Conservation (phyloP, 2,113 vertebrate species). For the Mus spicilegus region DNA sequence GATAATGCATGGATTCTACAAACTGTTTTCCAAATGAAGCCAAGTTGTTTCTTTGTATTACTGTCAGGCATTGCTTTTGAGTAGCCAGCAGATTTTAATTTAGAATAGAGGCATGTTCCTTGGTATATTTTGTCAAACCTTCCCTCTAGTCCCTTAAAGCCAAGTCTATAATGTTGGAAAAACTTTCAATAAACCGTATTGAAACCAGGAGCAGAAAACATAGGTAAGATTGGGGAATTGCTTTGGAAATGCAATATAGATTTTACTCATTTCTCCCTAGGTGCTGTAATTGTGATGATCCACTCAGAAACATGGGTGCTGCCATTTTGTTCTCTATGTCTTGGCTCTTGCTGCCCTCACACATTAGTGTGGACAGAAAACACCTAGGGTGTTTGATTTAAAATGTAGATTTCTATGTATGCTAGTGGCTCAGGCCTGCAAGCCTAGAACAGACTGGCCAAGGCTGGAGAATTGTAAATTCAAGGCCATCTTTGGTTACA, state of each 20-base stretch:
- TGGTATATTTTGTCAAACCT: background rate
- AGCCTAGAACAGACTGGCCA: background rate
- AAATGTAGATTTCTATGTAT: background rate
- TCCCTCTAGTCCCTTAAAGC: background rate
- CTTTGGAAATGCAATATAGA: background rate
- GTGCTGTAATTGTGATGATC: background rate
- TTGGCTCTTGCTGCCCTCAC: background rate
- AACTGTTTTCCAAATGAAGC: background rate
- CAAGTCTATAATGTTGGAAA: constrained; percentile 24
- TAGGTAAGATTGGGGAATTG: background rate
- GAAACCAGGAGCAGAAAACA: background rate
- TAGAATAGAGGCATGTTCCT: background rate
- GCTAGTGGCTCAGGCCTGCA: background rate
- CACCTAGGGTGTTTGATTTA: background rate
- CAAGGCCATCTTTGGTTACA: background rate
- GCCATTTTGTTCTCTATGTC: background rate
- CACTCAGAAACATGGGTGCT: background rate
- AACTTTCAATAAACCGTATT: background rate
- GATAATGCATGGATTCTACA: background rate
- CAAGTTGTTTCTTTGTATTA: background rate
- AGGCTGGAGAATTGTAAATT: background rate
- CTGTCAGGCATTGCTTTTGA: background rate
- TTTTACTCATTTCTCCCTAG: background rate
- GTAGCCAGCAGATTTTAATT: constrained; percentile 38
- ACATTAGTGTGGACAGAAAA: background rate